Evolutionary conservation across 1,140 invertebrate genomes (phyloP), one percentile per base, ranked within the genome.

Genomic region (Scaptodrosophila lebanonensis): DNA sequence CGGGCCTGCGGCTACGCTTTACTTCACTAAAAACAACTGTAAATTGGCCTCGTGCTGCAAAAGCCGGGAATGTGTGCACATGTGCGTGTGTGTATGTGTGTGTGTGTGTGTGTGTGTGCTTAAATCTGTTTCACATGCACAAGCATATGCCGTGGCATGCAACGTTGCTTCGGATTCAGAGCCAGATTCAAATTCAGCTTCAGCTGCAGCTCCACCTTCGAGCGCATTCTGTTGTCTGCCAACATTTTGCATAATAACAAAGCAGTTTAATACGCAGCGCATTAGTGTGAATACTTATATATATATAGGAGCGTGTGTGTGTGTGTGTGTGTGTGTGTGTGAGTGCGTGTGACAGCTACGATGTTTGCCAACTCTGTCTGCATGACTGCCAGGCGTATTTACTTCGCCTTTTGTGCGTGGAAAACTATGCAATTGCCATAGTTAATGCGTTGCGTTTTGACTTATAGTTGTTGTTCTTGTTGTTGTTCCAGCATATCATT

Each of bases 361-460:
- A 49, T 49, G 48, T 56, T 56, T 62, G 58, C 36, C 47, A 56
- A 61, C n/a, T n/a, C n/a, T n/a, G n/a, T 56, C 29, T 25, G 11
- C 44, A 56, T 25, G 51, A 47, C 43, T 49, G 30, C n/a, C 16
- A 49, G 40, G 54, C 32, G 50, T 63, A 45, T 52, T 25, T 32
- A 38, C 33, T 22, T 45, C 27, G 47, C 30, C 49, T 62, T 65
- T 73, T 76, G 44, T 54, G 40, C 66, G 66, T 43, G 30, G 35
- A 29, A 60, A 39, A 45, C 53, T 44, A 60, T 71, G 59, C 47
- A 45, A 48, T 67, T 65, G 67, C 68, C 45, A 47, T 65, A 36
- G 35, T 70, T 75, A 75, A 75, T 76, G 71, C 61, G 44, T 75
- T 70, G 71, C 65, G 51, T 70, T 69, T 69, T 65, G 70, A 8